Evolutionary conservation across 2,113 vertebrate species (phyloP).

Genomic region (Dolichotis patagonum): DNA sequence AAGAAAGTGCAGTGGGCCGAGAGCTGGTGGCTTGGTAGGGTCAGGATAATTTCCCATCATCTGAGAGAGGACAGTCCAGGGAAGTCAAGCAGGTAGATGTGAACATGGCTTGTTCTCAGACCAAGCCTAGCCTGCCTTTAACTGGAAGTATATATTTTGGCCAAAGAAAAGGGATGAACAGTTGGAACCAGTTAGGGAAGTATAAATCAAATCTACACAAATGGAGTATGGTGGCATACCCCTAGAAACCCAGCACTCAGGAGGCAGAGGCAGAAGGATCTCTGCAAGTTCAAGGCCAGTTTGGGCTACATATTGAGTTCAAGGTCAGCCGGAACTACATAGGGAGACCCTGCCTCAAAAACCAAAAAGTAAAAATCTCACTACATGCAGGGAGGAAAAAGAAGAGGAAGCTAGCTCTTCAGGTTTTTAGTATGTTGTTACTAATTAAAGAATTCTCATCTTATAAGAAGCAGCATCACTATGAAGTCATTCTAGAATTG

Average conservation of each 20-base stretch:
- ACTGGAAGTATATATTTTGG: background rate
- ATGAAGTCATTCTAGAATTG: background rate
- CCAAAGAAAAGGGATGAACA: background rate
- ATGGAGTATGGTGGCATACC: background rate
- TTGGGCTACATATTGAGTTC: background rate
- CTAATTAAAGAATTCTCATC: background rate
- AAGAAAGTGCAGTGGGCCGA: background rate
- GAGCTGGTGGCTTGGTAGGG: background rate
- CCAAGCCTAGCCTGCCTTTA: background rate
- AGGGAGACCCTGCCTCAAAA: background rate
- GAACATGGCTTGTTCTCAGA: background rate
- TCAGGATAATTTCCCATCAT: background rate
- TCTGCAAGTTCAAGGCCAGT: background rate
- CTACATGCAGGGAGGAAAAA: background rate
- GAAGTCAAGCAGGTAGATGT: background rate
- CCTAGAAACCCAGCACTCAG: background rate
- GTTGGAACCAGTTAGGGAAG: background rate
- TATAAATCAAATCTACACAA: background rate
- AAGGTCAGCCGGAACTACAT: background rate
- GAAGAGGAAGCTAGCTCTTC: background rate
- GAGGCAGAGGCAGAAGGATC: background rate
- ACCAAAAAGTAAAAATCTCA: background rate
- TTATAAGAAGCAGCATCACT: constrained; percentile 6
- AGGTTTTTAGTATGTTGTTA: background rate
- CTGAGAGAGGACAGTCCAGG: background rate